Percentiles rank a stretch among this genome's conserved stretches.
Evolutionary conservation across 2,113 vertebrate genomes (phyloP).

Genomic region (Halichoerus grypus): DNA sequence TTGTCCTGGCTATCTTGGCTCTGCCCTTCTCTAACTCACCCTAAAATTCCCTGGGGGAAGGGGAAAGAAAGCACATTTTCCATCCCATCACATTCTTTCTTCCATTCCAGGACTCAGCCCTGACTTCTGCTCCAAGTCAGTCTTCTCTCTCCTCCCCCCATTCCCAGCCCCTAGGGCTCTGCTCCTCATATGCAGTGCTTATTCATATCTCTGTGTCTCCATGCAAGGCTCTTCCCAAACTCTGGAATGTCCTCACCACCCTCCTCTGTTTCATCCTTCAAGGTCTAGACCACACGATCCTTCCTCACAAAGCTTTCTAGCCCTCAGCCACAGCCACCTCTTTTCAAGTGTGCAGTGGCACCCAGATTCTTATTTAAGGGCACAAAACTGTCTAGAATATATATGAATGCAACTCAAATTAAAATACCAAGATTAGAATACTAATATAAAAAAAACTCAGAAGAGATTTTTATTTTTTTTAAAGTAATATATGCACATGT

Average conservation of each 20-base stretch:
- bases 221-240: not conserved
- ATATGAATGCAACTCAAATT: not conserved
- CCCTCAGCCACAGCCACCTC: not conserved
- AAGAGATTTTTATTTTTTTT: not conserved
- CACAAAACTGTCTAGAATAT: not conserved
- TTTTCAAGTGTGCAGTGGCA: not conserved
- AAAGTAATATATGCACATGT: not conserved
- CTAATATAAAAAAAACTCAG: not conserved
- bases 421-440: not conserved
- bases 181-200: not conserved
- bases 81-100: not conserved
- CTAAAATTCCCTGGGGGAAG: not conserved
- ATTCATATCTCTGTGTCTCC: not conserved
- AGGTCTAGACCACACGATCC: not conserved
- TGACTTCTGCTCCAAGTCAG: not conserved
- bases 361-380: not conserved
- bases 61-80: not conserved
- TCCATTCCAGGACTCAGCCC: not conserved
- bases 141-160: not conserved
- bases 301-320: not conserved
- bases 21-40: not conserved
- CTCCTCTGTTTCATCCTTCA: not conserved
- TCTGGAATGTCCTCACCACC: not conserved
- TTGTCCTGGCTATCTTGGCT: not conserved
- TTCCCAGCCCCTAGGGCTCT: not conserved